phyloP scores from a whole-genome alignment of 2,797 vertebrate species.

The Lepilemur septentrionalis region DNA sequence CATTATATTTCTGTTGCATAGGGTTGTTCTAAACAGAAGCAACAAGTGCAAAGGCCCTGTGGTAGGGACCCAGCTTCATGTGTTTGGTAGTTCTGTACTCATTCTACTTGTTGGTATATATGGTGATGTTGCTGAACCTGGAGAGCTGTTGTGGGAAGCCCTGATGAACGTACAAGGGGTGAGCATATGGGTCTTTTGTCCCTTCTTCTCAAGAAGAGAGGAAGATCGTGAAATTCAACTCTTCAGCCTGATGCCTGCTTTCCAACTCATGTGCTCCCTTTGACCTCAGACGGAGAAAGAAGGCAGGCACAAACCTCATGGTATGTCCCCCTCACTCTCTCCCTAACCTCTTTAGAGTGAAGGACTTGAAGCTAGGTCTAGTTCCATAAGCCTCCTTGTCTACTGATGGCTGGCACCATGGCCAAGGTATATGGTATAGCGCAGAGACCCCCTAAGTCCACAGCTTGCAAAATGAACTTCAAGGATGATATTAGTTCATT shows the following conservation, averaged over 20 bases:
- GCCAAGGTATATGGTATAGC: neutral
- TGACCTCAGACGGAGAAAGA: neutral
- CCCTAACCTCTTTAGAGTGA: neutral
- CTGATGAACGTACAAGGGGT: neutral
- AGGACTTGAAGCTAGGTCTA: neutral
- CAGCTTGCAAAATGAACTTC: neutral
- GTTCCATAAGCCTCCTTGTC: neutral
- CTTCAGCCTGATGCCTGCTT: neutral
- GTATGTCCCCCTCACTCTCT: neutral
- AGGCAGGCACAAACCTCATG: neutral
- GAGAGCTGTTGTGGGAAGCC: neutral
- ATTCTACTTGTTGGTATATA: neutral
- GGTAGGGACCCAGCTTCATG: neutral
- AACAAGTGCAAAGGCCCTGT: neutral
- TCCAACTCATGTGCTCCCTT: neutral
- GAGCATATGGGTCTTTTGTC: neutral
- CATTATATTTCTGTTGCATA: neutral
- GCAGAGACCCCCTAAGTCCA: neutral
- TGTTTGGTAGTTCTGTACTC: neutral
- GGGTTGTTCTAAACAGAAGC: neutral
- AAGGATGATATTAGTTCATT: neutral
- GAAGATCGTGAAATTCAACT: neutral
- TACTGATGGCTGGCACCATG: neutral
- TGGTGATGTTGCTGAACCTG: neutral
- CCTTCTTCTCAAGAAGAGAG: neutral